Base-by-base conservation (phyloP, 2,888 invertebrate species). In the Barypeithes pellucidus region DNA sequence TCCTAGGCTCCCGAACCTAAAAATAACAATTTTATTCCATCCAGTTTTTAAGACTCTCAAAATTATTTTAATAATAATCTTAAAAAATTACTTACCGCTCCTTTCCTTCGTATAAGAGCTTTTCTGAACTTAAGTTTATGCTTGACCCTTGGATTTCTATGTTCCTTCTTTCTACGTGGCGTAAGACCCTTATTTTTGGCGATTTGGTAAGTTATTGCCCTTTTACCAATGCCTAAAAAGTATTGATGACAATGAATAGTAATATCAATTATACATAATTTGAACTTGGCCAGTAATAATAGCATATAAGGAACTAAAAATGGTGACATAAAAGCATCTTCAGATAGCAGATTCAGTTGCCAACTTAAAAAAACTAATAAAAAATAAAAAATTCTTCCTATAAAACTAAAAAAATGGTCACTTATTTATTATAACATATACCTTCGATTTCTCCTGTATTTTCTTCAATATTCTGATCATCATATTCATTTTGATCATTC, bases 141-240 rank as follows among this genome's bases (percentile, higher is more conserved):
- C 85, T 97, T 98, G 4, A 99, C 97, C 81, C 99, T 90, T 0
- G 98, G 98, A 89, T 99, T 98, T 75, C 96, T 90, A 80, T 93
- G 91, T 82, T 96, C 96, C 85, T 97, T 98, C 87, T 95, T 97
- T 77, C 97, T 91, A 79, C 93, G 90, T 0, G 97, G 96, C 41
- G 94, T 96, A 16, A 98, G 88, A 14, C 98, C 98, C 86, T 96
- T 98, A 84, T 99, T 99, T 86, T 98, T 98, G 18, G 94, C 93
- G 83, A 98, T 98, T 89, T 97, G 91, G 84, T 96, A 96, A 1
- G 95, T 97, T 77, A 98, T 97, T 65, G 91, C 91, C 79, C 98
- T 90, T 82, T 96, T 96, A 61, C 88, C 90, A 24, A 79, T 80
- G 73, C 78, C 82, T 76, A 62, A 57, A 77, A 73, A 43, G 50